These are phyloP conservation scores for Perizoma affinitatum DNA, from an alignment of 2,888 invertebrate species.

Conservation along the genomic window DNA sequence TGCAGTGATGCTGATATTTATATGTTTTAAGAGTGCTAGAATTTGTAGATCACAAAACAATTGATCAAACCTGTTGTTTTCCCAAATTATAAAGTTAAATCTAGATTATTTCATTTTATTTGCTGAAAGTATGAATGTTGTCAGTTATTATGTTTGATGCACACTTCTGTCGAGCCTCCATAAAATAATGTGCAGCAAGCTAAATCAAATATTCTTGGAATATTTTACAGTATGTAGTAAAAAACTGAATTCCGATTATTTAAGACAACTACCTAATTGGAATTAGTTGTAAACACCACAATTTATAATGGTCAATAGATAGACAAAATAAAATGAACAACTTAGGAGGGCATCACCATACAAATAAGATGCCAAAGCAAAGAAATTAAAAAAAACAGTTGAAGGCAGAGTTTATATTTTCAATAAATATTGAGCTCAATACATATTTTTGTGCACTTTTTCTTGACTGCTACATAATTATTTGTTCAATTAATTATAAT, in stretches of 20 bases:
- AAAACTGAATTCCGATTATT: background rate
- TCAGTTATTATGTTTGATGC: background rate
- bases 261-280: background rate
- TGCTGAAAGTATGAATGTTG: background rate
- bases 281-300: too few relatives aligned
- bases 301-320: too few relatives aligned
- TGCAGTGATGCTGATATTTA: slow-evolving; percentile 46
- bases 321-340: too few relatives aligned
- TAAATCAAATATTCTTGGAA: background rate
- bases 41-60: slow-evolving; percentile 40
- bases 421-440: too few relatives aligned
- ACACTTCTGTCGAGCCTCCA: background rate
- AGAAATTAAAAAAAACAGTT: too few relatives aligned
- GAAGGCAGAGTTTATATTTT: too few relatives aligned
- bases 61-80: slow-evolving; percentile 17
- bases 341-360: too few relatives aligned
- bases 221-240: too few relatives aligned
- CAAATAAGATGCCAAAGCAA: too few relatives aligned
- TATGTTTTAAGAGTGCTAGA: slow-evolving; percentile 42
- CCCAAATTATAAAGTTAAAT: background rate
- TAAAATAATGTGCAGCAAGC: background rate
- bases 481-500: slow-evolving; percentile 39
- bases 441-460: too few relatives aligned
- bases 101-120: background rate
- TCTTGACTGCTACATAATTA: slow-evolving; percentile 20